These are phyloP conservation scores for roundworm (Caenorhabditis elegans) DNA, from an alignment of 1,140 invertebrate genomes.

Conservation along the genomic window WBcel235 BX284603.4:5905501-5906000, in stretches of 20 bases:
- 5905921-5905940: neutral
- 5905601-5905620: conserved; percentile 17
- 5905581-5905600: neutral
- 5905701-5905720: conserved; percentile 50
- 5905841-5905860: conserved; percentile 54
- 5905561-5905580: neutral
- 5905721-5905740: conserved; percentile 61
- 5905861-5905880: conserved; percentile 56
- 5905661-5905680: neutral
- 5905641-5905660: neutral
- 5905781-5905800: conserved; percentile 28
- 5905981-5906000: too few species aligned
- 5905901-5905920: neutral
- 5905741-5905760: conserved; percentile 46
- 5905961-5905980: too few species aligned
- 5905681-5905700: conserved; percentile 44
- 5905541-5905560: neutral
- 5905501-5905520: neutral
- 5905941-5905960: too few species aligned
- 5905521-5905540: conserved; percentile 12
- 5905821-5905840: conserved; percentile 46
- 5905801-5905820: conserved; percentile 47
- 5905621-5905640: neutral
- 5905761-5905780: conserved; percentile 43
- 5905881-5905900: conserved; percentile 37